Conservation (phyloP, 2,888 invertebrate genomes). For the Coenonympha arcania region DNA sequence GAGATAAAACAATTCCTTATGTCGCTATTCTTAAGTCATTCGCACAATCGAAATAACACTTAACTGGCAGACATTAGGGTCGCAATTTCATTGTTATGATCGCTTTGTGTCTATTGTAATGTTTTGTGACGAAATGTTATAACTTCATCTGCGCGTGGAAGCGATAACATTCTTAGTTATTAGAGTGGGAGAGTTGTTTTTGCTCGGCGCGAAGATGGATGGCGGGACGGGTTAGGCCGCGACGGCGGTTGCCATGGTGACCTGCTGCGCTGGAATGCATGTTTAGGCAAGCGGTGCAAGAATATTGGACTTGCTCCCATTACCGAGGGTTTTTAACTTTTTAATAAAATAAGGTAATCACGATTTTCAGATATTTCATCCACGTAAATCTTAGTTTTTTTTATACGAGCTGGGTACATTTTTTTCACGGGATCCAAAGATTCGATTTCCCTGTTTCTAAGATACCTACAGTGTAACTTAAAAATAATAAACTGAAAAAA, state of each 20-base stretch:
- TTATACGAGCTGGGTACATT: too few species aligned
- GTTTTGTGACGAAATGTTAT: constrained; percentile 66
- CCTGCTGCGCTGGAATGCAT: constrained; percentile 64
- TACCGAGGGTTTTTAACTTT: constrained; percentile 54
- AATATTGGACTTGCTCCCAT: constrained; percentile 52
- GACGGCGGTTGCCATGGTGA: constrained; percentile 74
- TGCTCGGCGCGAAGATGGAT: constrained; percentile 40
- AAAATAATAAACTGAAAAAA: too few species aligned
- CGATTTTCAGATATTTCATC: too few species aligned
- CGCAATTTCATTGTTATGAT: constrained; percentile 68
- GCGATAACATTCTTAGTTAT: constrained; percentile 48
- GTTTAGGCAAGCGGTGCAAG: constrained; percentile 34
- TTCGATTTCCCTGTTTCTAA: too few species aligned
- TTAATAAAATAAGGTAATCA: too few species aligned
- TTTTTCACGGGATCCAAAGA: too few species aligned
- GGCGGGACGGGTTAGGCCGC: constrained; percentile 43
- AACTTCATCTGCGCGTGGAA: constrained; percentile 60
- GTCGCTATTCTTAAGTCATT: constrained; percentile 71
- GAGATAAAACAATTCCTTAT: constrained; percentile 73
- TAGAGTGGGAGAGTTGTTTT: constrained; percentile 59
- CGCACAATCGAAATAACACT: constrained; percentile 63
- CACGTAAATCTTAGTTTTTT: too few species aligned
- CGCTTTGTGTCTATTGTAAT: constrained; percentile 61
- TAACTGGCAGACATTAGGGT: constrained; percentile 64
- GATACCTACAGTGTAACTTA: too few species aligned